Percentiles rank a stretch among this genome's conserved stretches.
Evolutionary conservation across 23 tunicate species (phyloP).

Genomic region (Styela plicata): DNA sequence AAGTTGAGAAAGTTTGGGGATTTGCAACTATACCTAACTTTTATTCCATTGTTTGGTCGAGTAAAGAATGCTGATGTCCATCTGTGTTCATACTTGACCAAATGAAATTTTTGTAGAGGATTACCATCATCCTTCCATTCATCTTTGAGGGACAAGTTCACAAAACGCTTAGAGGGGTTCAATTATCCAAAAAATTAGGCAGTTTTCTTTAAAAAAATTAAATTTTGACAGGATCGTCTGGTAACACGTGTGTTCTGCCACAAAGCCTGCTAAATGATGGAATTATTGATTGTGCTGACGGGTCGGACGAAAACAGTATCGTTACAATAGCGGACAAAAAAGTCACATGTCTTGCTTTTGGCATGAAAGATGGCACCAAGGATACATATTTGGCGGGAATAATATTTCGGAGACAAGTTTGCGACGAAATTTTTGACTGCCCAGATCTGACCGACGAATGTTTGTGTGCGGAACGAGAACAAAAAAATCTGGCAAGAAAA

Average conservation of each 20-base stretch:
- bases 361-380: not conserved
- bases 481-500: not conserved
- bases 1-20: too few relatives aligned
- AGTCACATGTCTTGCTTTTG: not conserved
- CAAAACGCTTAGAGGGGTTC: too few relatives aligned
- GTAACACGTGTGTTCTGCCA: constrained; percentile 30
- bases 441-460: constrained; percentile 51
- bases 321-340: not conserved
- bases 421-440: constrained; percentile 55
- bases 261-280: constrained; percentile 33
- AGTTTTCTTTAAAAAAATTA: too few relatives aligned
- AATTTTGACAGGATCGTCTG: constrained; percentile 4
- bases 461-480: constrained; percentile 18
- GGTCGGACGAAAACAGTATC: constrained; percentile 28
- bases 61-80: too few relatives aligned
- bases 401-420: constrained; percentile 22
- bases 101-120: too few relatives aligned
- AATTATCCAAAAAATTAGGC: too few relatives aligned
- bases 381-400: not conserved
- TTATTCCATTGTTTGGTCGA: too few relatives aligned
- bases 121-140: too few relatives aligned
- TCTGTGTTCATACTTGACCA: too few relatives aligned
- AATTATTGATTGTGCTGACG: constrained; percentile 57
- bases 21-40: too few relatives aligned
- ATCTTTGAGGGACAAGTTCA: too few relatives aligned